Conservation (phyloP, 2,113 vertebrate genomes). For the Rhinopomastus cyanomelas region DNA sequence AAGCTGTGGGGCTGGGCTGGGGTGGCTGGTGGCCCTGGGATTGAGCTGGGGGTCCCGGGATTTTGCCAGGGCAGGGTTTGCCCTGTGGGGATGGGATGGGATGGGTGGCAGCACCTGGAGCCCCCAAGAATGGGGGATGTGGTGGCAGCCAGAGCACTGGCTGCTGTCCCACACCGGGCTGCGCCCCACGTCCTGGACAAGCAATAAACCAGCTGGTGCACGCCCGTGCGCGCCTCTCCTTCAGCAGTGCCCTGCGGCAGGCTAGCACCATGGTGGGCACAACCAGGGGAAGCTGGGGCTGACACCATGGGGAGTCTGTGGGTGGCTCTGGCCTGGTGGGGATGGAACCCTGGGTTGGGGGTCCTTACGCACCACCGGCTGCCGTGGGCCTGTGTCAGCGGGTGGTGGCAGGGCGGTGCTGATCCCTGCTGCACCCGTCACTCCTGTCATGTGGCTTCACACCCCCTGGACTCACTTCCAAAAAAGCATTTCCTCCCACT, state of each 20-base stretch:
- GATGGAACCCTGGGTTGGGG: not conserved
- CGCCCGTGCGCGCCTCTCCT: not conserved
- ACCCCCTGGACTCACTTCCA: slow-evolving; percentile 14
- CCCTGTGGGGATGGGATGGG: not conserved
- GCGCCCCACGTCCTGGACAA: not conserved
- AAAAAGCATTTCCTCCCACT: slow-evolving; percentile 59
- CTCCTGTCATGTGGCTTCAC: not conserved
- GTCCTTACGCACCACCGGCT: accelerated
- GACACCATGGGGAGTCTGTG: accelerated
- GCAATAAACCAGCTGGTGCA: slow-evolving; percentile 52
- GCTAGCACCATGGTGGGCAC: accelerated
- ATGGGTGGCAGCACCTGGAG: not conserved
- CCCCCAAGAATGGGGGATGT: not conserved
- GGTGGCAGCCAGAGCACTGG: not conserved
- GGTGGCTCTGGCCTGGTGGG: not conserved
- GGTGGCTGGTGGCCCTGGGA: not conserved
- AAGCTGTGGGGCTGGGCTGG: not conserved
- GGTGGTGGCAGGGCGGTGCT: accelerated
- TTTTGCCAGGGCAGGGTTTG: not conserved
- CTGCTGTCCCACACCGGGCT: not conserved
- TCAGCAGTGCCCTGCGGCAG: accelerated
- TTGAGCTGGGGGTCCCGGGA: not conserved
- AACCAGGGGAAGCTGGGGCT: not conserved
- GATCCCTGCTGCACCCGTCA: not conserved
- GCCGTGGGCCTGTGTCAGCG: accelerated